These are phyloP conservation scores for Pygmarrhopalites habei DNA, from an alignment of 1,140 invertebrate species.

Conservation along the genomic window DNA sequence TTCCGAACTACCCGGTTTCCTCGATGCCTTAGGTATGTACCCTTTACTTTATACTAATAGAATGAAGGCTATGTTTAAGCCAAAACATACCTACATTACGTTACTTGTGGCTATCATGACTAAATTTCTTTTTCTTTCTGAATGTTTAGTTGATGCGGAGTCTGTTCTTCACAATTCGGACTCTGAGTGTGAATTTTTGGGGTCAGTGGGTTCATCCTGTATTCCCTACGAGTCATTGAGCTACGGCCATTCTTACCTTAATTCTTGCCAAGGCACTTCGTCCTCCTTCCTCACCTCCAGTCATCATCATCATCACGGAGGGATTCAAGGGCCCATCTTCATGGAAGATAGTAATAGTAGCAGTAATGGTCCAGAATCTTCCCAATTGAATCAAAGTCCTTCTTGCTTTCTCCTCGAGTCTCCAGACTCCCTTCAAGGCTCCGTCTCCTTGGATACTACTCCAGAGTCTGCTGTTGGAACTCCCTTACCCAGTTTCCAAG, in stretches of 20 bases:
- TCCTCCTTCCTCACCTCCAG: background rate
- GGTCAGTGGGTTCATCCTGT: slow-evolving; percentile 19
- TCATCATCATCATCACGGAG: background rate
- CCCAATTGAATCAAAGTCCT: slow-evolving; percentile 14
- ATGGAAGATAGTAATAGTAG: slow-evolving; percentile 39
- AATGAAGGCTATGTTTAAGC: no score
- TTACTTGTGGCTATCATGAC: no score
- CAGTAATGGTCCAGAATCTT: slow-evolving; percentile 30
- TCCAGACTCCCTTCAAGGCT: slow-evolving; percentile 30
- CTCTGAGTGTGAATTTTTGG: slow-evolving; percentile 35
- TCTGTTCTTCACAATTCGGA: slow-evolving; percentile 35
- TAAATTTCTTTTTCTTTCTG: no score
- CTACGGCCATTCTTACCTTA: background rate
- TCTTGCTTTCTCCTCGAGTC: slow-evolving; percentile 36
- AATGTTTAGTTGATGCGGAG: no score
- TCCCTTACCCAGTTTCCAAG: slow-evolving; percentile 73
- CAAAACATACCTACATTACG: no score
- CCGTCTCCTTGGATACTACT: slow-evolving; percentile 36
- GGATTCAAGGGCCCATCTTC: slow-evolving; percentile 20
- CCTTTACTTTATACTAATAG: no score
- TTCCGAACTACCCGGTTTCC: slow-evolving; percentile 38
- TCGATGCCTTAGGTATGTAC: slow-evolving; percentile 37
- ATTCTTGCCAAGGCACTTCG: background rate
- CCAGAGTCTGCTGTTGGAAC: slow-evolving; percentile 46
- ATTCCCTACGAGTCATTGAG: slow-evolving; percentile 19